Conservation (phyloP, 1,140 invertebrate genomes). For the Saccostrea cuccullata region DNA sequence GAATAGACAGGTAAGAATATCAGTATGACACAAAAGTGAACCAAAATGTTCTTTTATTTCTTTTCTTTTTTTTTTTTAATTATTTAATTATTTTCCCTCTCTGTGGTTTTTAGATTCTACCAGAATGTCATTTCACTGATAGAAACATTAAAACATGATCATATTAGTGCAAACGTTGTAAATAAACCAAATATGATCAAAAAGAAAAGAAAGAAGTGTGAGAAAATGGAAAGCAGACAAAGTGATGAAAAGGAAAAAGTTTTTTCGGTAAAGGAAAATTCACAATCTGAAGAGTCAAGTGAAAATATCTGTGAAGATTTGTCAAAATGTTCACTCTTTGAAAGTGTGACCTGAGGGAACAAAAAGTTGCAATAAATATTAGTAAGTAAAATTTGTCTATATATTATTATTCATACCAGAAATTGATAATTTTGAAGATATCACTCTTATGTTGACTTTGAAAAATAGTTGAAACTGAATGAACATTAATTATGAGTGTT, state of each 20-base stretch:
- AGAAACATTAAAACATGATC: background rate
- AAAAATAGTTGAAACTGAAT: too few species aligned
- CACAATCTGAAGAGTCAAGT: background rate
- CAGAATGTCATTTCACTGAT: background rate
- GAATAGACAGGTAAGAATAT: slow-evolving; percentile 67
- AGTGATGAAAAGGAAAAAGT: background rate
- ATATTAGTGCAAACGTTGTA: background rate
- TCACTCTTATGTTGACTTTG: too few species aligned
- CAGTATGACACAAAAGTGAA: background rate
- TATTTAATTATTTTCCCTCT: background rate
- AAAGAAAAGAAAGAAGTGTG: background rate
- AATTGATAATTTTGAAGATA: too few species aligned
- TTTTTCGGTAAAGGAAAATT: background rate
- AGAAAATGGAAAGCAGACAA: background rate
- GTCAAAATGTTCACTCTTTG: slow-evolving; percentile 39
- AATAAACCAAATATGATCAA: background rate
- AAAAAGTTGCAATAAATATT: background rate
- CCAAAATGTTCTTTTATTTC: background rate
- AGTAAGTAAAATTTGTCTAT: background rate
- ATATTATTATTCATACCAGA: too few species aligned
- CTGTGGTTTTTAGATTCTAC: background rate
- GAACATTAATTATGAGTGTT: too few species aligned
- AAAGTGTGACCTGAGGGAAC: background rate
- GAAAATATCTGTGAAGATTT: slow-evolving; percentile 8
- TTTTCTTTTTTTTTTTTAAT: background rate